phyloP scores from a whole-genome alignment of 2,113 vertebrate genomes.

The Rhinichthys klamathensis region DNA sequence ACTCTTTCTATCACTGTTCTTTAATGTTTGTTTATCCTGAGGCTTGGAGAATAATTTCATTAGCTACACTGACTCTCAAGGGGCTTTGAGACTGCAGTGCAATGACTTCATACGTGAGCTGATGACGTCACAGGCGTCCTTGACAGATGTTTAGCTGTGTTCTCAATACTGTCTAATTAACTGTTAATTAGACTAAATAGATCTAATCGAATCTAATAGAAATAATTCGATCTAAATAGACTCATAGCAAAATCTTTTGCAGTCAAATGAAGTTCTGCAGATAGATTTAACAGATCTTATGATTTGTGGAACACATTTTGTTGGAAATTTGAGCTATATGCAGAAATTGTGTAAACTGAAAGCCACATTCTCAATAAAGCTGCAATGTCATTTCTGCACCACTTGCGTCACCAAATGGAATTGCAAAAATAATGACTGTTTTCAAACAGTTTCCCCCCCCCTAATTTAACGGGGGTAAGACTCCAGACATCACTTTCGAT shows the following conservation, averaged over 20 bases:
- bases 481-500: not conserved
- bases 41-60: constrained; percentile 42
- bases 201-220: too few species aligned
- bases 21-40: constrained; percentile 42
- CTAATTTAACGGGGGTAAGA: not conserved
- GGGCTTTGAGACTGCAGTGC: not conserved
- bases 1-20: constrained; percentile 9
- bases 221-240: too few species aligned
- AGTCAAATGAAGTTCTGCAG: not conserved
- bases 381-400: not conserved
- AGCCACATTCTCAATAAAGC: not conserved
- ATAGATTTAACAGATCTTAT: not conserved
- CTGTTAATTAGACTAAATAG: not conserved
- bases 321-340: not conserved
- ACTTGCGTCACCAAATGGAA: not conserved
- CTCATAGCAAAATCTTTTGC: not conserved
- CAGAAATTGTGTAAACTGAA: not conserved
- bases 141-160: not conserved
- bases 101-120: constrained; percentile 13
- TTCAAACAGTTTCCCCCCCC: not conserved
- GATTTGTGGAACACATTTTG: not conserved
- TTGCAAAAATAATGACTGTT: not conserved
- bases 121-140: not conserved
- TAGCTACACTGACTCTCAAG: constrained; percentile 24
- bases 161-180: not conserved